phyloP scores from a whole-genome alignment of 2,113 vertebrate genomes.

The Tragelaphus buxtoni region DNA sequence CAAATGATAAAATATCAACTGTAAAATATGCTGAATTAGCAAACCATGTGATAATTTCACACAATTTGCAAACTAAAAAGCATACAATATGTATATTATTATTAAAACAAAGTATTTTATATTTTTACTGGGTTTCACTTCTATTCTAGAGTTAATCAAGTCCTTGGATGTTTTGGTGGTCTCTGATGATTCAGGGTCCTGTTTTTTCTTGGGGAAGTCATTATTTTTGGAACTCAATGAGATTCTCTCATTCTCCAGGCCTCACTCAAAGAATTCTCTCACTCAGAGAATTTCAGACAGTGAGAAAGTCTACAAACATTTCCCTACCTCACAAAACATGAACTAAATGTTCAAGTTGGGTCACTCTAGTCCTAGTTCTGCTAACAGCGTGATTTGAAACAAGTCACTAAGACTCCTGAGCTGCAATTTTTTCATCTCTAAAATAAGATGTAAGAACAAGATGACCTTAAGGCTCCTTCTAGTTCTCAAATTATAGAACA shows the following conservation, averaged over 20 bases:
- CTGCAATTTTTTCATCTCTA: not conserved
- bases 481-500: slow-evolving; percentile 7
- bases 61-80: not conserved
- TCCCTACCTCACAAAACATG: slow-evolving; percentile 23
- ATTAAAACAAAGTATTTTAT: slow-evolving; percentile 17
- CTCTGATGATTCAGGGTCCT: not conserved
- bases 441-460: slow-evolving; percentile 14
- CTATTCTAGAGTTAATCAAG: not conserved
- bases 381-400: not conserved
- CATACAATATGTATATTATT: slow-evolving; percentile 5
- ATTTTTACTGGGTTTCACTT: not conserved
- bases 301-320: slow-evolving; percentile 30
- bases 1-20: slow-evolving; percentile 37
- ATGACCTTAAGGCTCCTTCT: not conserved
- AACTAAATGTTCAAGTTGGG: not conserved
- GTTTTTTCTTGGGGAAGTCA: not conserved
- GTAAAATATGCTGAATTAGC: not conserved
- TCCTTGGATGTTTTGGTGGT: not conserved
- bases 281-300: not conserved
- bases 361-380: not conserved
- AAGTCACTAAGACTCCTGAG: not conserved
- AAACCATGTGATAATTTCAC: slow-evolving; percentile 9
- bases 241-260: not conserved
- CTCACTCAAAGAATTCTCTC: not conserved
- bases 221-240: not conserved